Evolutionary conservation across 92 coral and sea anemone species (phyloP).

Genomic region (Epizoanthus rinbou): DNA sequence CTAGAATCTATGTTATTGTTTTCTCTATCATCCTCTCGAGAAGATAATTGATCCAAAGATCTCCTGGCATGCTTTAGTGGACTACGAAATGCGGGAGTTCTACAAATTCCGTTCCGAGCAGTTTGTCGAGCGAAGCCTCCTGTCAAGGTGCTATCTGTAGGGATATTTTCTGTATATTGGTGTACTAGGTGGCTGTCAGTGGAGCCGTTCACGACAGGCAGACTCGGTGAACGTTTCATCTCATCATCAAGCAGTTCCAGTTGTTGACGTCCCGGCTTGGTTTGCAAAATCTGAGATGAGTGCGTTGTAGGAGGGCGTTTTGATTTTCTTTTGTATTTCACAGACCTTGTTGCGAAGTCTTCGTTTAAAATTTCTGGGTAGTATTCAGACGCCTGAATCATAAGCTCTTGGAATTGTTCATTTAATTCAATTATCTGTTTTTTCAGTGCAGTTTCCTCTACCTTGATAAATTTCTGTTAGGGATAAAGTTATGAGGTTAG

Average conservation of each 20-base stretch:
- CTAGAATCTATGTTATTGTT: neutral
- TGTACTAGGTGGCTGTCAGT: neutral
- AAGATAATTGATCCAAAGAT: neutral
- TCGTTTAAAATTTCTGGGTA: conserved; percentile 66
- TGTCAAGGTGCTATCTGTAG: neutral
- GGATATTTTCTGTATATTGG: conserved; percentile 5
- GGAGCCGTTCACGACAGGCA: conserved; percentile 4
- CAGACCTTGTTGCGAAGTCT: conserved; percentile 53
- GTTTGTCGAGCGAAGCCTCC: neutral
- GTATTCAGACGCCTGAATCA: conserved; percentile 67
- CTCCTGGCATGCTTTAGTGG: neutral
- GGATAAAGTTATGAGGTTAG: neutral
- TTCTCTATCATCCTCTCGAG: neutral
- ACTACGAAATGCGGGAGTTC: conserved; percentile 25
- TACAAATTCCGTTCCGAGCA: conserved; percentile 16
- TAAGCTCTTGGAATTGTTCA: conserved; percentile 68
- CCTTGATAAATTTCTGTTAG: conserved; percentile 55
- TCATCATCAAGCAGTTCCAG: neutral
- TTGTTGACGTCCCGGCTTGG: neutral
- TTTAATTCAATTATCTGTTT: conserved; percentile 68
- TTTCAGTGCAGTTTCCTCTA: conserved; percentile 68
- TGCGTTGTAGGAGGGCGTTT: conserved; percentile 3
- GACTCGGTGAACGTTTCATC: conserved; percentile 23
- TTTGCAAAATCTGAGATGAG: conserved; percentile 23
- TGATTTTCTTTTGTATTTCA: conserved; percentile 22